Base-by-base conservation (phyloP, 2,888 invertebrate species). In the Nephrotoma appendiculata region DNA sequence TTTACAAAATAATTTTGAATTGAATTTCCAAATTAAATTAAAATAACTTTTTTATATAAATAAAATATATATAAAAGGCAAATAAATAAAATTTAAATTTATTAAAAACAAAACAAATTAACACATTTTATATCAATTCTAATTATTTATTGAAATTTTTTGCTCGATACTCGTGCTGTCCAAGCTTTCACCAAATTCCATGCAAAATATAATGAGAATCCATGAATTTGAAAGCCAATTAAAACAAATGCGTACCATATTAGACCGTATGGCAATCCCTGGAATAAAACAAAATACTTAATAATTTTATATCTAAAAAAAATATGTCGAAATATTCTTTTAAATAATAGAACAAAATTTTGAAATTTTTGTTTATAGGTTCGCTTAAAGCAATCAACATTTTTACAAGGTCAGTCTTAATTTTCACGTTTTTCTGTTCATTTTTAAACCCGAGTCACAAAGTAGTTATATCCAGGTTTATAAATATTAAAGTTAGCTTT, bases 241-340 rank as follows among this genome's bases (percentile, higher is more conserved):
- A 97, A 92, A 88, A 98, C 95, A 91, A 98, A 98, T 87, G 95
- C 96, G 91, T 97, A 98, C 98, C 98, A 98, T 87, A 98, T 93
- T 42, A 98, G 92, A 15, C 97, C 98, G 90, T 98, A 97, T 0
- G 98, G 98, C 91, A 96, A 96, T 15, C 95, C 96, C 96, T 97
- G 92, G 15, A 87, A 87, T 42, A 71, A 71, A 71, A 71, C 19
- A 31, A 31, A 48, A 48, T 48, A 48, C 5, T 12, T 12, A 48
- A 48, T 31, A 31, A 31, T 31, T 31, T 31, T 31, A 31, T 31
- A 31, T 31, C 3, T 31, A 31, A 31, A 31, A 31, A 31, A 1
- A 31, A 31, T 31, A 31, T 31, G 31, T 2, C 31, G 31, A 31
- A 31, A 31, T 2, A 31, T 31, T 31, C 31, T 31, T 31, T 31